Base-by-base conservation (phyloP, 2,888 invertebrate species). In the Drosophila maculinotata region DNA sequence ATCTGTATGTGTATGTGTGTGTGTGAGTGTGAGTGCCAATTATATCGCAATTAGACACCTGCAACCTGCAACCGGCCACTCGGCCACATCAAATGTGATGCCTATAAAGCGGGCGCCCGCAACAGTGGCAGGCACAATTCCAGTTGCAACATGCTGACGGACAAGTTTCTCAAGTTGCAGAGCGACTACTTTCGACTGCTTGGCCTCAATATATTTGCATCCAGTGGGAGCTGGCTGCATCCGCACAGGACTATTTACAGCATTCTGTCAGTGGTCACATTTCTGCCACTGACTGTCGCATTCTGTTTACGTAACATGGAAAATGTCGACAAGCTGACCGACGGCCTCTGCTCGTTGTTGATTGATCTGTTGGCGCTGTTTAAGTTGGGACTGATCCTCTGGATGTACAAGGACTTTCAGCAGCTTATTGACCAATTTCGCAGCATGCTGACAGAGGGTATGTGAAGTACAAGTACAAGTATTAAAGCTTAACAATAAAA, bases 101-200 rank as follows among this genome's bases (percentile, higher is more conserved):
- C 38, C 30, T 41, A 52, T 65, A 44, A 58, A 64, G 28, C 12
- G 1, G 7, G 7, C 9, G 42, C 2, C 4, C 7, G 33, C n/a
- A n/a, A 31, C 10, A 14, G 5, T 26, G 26, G 12, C 35, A 33
- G 12, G 20, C n/a, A n/a, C 25, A 48, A 15, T 35, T 41, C 6
- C 10, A 30, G 33, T 35, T 54, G 73, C 36, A 25, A 60, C 62
- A 67, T 67, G 80, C 48, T 60, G 54, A 69, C 80, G 23, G 12
- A 51, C 23, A 69, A 48, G 48, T 83, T 79, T 41, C 58, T 79
- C 1, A 59, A 45, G 8, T 17, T 76, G 33, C 79, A 72, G n/a
- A 7, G 33, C 9, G 14, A 9, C 12, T 62, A 47, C 12, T 66
- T 62, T 42, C 35, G 44, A 12, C 26, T 63, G 9, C 9, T 70